These are phyloP conservation scores for Nothura maculosa DNA, from an alignment of 2,797 vertebrate species.

Conservation along the genomic window DNA sequence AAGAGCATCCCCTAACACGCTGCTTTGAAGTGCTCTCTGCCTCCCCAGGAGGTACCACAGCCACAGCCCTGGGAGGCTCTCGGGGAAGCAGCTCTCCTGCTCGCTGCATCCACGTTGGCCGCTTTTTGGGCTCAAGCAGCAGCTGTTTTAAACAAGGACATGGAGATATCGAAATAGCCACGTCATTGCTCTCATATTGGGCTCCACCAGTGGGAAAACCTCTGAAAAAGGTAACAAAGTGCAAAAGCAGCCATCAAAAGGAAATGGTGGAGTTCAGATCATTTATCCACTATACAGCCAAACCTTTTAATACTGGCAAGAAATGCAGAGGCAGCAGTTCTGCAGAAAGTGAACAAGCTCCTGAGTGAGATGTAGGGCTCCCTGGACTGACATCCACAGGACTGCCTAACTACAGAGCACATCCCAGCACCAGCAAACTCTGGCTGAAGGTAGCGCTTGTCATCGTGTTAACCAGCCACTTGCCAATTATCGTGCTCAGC, in stretches of 20 bases:
- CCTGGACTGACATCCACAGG: background rate
- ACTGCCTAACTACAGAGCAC: background rate
- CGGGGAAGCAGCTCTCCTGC: rapidly evolving
- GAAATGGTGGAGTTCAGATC: rapidly evolving
- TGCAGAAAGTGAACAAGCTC: background rate
- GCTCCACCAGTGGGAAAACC: background rate
- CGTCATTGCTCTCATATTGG: rapidly evolving
- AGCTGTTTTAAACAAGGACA: rapidly evolving
- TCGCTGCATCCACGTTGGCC: rapidly evolving
- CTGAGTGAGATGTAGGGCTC: too few relatives aligned
- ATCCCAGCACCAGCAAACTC: background rate
- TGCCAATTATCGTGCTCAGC: too few relatives aligned
- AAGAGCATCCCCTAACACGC: rapidly evolving
- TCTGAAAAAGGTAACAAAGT: rapidly evolving
- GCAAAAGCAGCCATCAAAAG: background rate
- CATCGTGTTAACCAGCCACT: too few relatives aligned
- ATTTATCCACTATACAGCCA: rapidly evolving
- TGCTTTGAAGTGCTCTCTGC: background rate
- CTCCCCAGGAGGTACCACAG: rapidly evolving
- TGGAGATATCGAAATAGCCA: background rate
- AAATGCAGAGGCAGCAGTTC: background rate
- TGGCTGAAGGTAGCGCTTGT: background rate
- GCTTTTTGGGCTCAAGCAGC: background rate
- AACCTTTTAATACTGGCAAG: background rate
- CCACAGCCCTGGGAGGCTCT: rapidly evolving